phyloP scores from a whole-genome alignment of 2,888 invertebrate species.

The Sericinus montela region DNA sequence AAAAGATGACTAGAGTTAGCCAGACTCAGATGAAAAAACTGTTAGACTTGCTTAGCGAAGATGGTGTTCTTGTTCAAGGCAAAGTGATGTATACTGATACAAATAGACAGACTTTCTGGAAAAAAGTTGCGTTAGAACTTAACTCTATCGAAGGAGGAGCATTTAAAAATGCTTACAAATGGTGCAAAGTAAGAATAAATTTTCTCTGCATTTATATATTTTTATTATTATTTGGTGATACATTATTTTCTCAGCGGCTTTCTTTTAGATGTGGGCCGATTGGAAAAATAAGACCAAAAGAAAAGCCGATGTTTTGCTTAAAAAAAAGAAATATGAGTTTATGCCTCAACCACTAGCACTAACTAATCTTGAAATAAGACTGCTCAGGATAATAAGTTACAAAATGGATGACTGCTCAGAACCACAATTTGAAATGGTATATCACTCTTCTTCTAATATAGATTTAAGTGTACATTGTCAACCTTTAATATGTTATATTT shows the following conservation, averaged over 20 bases:
- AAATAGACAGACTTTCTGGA: constrained; percentile 42
- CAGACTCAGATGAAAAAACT: constrained; percentile 40
- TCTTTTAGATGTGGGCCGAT: constrained; percentile 44
- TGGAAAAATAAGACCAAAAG: constrained; percentile 45
- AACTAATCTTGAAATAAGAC: constrained; percentile 32
- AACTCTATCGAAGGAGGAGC: constrained; percentile 39
- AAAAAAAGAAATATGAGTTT: constrained; percentile 29
- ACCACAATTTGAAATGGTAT: constrained; percentile 32
- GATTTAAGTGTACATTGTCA: no score
- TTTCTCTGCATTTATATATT: not conserved
- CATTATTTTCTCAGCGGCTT: not conserved
- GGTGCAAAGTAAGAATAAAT: constrained; percentile 39
- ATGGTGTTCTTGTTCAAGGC: constrained; percentile 37
- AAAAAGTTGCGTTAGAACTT: constrained; percentile 35
- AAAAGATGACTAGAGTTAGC: constrained; percentile 32
- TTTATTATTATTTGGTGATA: not conserved
- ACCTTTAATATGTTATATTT: no score
- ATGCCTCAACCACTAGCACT: constrained; percentile 24
- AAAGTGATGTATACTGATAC: constrained; percentile 36
- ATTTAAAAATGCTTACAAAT: constrained; percentile 42
- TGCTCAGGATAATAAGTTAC: constrained; percentile 37
- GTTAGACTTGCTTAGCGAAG: constrained; percentile 37
- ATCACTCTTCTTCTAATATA: no score
- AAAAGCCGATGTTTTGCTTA: constrained; percentile 39
- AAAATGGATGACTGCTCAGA: constrained; percentile 33